Evolutionary conservation across 2,888 invertebrate species (phyloP).

Genomic region (Villa cingulata): DNA sequence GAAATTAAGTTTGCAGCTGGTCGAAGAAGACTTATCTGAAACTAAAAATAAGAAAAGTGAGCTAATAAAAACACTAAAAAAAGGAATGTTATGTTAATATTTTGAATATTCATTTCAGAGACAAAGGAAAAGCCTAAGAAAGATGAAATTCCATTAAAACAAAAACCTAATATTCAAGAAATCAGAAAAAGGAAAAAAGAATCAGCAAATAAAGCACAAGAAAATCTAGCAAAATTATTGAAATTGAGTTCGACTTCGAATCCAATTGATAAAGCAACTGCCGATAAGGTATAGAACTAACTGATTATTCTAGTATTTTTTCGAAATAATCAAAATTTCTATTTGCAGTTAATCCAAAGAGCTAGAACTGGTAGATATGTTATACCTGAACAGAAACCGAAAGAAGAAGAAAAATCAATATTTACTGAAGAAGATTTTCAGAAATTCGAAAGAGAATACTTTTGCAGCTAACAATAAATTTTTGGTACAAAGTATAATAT

Average conservation of each 20-base stretch:
- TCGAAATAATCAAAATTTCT: neutral
- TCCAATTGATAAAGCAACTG: conserved; percentile 30
- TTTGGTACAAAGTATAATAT: too few relatives aligned
- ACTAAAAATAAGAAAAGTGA: conserved; percentile 21
- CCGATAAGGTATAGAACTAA: conserved; percentile 36
- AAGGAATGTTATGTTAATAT: neutral
- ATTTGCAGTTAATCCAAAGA: conserved; percentile 25
- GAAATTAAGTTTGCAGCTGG: conserved; percentile 42
- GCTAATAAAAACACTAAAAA: too few relatives aligned
- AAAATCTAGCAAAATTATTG: conserved; percentile 40
- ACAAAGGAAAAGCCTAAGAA: conserved; percentile 19
- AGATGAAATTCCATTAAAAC: conserved; percentile 15
- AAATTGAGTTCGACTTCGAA: conserved; percentile 35
- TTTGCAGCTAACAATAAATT: conserved; percentile 16
- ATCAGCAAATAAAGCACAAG: conserved; percentile 30
- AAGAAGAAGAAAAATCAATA: conserved; percentile 41
- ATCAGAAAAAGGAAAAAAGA: conserved; percentile 6
- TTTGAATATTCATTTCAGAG: neutral
- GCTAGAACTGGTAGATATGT: conserved; percentile 41
- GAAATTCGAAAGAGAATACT: conserved; percentile 51
- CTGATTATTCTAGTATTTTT: too few relatives aligned
- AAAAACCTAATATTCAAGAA: neutral
- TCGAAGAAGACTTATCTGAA: conserved; percentile 32
- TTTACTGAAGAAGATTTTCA: conserved; percentile 58
- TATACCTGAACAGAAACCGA: conserved; percentile 33